Evolutionary conservation across 2,888 invertebrate species (phyloP), one percentile per base, ranked within the genome.

Genomic region (Microctonus aethiopoides): DNA sequence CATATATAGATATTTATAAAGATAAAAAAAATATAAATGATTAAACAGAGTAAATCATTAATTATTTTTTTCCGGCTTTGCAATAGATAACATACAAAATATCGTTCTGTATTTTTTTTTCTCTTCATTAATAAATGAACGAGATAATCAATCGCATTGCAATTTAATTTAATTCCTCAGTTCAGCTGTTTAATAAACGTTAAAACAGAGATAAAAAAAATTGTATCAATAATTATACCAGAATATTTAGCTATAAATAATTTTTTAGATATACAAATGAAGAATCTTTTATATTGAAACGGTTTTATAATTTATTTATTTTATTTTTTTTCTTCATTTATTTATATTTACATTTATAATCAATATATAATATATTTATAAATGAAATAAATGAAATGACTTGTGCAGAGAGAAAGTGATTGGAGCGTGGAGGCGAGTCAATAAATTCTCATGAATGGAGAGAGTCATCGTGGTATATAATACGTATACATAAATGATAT

Each of bases 1-100:
- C 11, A 54, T 54, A 11, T 16, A 9, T 20, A 54, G 16, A 54
- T 54, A 20, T 16, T 1, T 54, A 54, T 24, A 11, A 1, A 22
- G 13, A 32, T 51, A n/a, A 22, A 29, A 7, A 29, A 7, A 29
- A 39, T n/a, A 39, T n/a, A n/a, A 39, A 41, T 54, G 61, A 66
- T 68, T 56, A 56, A 32, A 32, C 34, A 29, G 77, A 77, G 77
- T 77, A 78, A 81, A 83, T 83, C 82, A 61, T 26, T 79, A 78
- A 81, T 80, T 83, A 83, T 81, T 78, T 81, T 78, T 74, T 26
- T 56, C 56, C 56, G 7, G 13, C 56, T 29, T n/a, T 29, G 11
- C 26, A 13, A 56, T 13, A 56, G 29, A n/a, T 69, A 66, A 75
- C 74, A n/a, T n/a, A n/a, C n/a, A n/a, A 67, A 66, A 59, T 5